These are phyloP conservation scores for Podarcis raffonei DNA, from an alignment of 2,113 vertebrate genomes.

Conservation along the genomic window DNA sequence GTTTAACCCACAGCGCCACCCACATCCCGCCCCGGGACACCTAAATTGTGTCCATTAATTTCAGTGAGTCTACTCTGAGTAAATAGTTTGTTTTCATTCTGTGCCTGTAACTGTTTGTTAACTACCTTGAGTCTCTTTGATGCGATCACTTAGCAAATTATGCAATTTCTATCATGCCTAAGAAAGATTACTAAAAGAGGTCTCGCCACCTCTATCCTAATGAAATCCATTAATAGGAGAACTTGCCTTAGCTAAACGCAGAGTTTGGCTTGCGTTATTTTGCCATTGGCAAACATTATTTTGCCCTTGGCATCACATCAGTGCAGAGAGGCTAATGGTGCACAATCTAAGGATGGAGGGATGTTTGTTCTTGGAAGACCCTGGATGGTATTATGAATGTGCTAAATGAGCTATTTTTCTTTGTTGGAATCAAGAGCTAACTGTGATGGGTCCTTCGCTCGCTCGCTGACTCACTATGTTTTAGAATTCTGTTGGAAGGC, in stretches of 20 bases:
- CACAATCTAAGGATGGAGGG: slow-evolving; percentile 44
- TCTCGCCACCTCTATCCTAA: slow-evolving; percentile 43
- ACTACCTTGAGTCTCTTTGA: too few species aligned
- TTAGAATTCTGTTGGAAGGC: not conserved
- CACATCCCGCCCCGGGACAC: too few species aligned
- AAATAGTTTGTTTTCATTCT: slow-evolving; percentile 23
- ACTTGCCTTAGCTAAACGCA: slow-evolving; percentile 62
- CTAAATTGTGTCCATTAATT: too few species aligned
- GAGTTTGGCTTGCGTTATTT: slow-evolving; percentile 52
- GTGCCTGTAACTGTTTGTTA: too few species aligned
- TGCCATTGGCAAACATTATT: slow-evolving; percentile 67
- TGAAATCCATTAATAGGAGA: slow-evolving; percentile 62
- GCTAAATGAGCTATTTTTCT: slow-evolving; percentile 29
- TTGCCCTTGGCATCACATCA: slow-evolving; percentile 53
- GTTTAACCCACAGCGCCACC: too few species aligned
- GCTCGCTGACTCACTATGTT: not conserved
- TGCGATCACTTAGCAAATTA: slow-evolving; percentile 54
- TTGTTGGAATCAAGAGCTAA: not conserved
- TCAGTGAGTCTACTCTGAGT: too few species aligned
- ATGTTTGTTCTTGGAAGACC: slow-evolving; percentile 62
- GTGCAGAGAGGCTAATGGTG: slow-evolving; percentile 63
- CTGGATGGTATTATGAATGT: not conserved
- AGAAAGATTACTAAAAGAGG: slow-evolving; percentile 59
- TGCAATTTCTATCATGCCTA: slow-evolving; percentile 60
- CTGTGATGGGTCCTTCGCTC: not conserved